Evolutionary conservation across 1,140 invertebrate species (phyloP).

Genomic region (Megalonaias nervosa): DNA sequence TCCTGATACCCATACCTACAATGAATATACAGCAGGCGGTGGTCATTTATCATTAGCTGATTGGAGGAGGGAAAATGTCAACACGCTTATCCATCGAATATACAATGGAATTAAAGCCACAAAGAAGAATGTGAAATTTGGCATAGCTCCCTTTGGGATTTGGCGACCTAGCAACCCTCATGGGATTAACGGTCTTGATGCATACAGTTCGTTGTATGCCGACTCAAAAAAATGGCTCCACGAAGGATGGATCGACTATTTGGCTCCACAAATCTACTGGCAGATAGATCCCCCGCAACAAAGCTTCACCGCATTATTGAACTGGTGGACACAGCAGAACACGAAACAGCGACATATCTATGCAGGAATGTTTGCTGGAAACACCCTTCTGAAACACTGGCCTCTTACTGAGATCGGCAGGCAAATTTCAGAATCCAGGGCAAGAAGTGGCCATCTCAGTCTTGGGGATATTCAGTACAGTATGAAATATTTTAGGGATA

Average conservation of each 20-base stretch:
- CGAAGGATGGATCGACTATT: constrained; percentile 66
- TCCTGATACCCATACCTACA: constrained; percentile 59
- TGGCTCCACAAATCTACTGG: constrained; percentile 68
- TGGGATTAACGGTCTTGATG: constrained; percentile 56
- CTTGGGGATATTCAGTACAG: constrained; percentile 63
- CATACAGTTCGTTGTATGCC: constrained; percentile 58
- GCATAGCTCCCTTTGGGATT: constrained; percentile 67
- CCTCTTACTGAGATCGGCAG: constrained; percentile 49
- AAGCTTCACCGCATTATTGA: constrained; percentile 59
- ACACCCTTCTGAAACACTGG: constrained; percentile 49
- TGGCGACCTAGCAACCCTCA: constrained; percentile 59
- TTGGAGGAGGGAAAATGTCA: constrained; percentile 65
- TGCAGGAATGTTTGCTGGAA: constrained; percentile 50
- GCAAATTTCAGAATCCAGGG: constrained; percentile 55
- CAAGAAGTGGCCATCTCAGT: constrained; percentile 21
- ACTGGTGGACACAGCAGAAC: constrained; percentile 65
- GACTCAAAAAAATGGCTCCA: constrained; percentile 64
- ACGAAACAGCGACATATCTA: constrained; percentile 49
- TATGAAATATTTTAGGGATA: constrained; percentile 59
- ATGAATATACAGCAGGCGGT: constrained; percentile 50
- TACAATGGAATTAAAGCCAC: constrained; percentile 44
- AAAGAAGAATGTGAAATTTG: constrained; percentile 59
- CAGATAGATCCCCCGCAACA: constrained; percentile 60
- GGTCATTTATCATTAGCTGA: constrained; percentile 51
- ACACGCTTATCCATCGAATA: constrained; percentile 52